Evolutionary conservation across 2,888 invertebrate species (phyloP), one percentile per base, ranked within the genome.

Genomic region (Meandrusa payeni): DNA sequence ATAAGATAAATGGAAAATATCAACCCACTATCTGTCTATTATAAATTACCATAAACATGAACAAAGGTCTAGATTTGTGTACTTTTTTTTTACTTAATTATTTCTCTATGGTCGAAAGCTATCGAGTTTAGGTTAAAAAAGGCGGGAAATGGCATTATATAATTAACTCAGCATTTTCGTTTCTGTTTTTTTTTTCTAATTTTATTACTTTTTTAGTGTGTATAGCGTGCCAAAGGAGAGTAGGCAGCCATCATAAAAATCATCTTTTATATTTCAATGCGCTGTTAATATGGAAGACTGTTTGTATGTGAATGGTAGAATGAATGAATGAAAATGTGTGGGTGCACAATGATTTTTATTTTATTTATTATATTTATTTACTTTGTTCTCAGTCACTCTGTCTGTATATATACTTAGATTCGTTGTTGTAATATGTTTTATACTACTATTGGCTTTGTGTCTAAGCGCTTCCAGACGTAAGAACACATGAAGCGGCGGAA

Each of bases 221-320:
- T 59, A 57, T 57, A 56, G 60, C 54, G 69, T 73, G 71, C 71
- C 71, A 75, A 74, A 74, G 44, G 64, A 53, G 26, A 24, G 23
- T 4, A 53, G 61, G 58, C 47, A 45, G 41, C 52, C 55, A 50
- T 45, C 38, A 11, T 20, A 28, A 39, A 19, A 37, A 9, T 20
- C 12, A 36, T 26, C 15, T 29, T 34, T 31, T 22, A 9, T 23
- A 17, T 39, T 9, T 20, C 22, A 17, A 23, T 37, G 40, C 42
- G 23, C 24, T 33, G 36, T 27, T 17, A 13, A 24, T 27, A 37
- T 39, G 41, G 13, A 46, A 27, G 32, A 42, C 11, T 44, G 37
- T 36, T 37, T 33, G 15, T 7, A 1, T 29, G 24, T 20, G 36
- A 24, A 24, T 5, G n/a, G n/a, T n/a, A n/a, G n/a, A n/a, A 26